Base-by-base conservation (phyloP, 2,113 vertebrate genomes). In the Promerops cafer region DNA sequence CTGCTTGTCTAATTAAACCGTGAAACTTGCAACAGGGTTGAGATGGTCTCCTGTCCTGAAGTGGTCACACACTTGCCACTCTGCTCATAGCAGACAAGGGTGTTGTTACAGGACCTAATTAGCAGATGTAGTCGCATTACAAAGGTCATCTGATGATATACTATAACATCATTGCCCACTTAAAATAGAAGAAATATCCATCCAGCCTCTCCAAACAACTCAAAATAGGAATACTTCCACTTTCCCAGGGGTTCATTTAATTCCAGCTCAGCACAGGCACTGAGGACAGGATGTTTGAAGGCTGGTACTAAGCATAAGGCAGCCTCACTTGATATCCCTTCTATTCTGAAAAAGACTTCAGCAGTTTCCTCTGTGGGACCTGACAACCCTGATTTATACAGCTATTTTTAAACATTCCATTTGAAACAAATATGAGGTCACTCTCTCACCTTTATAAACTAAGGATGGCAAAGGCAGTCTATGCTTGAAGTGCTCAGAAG, bases 301-400 rank as follows among this genome's bases (percentile, higher is more conserved):
- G 39, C 3, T 0, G 0, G 6, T 17, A n/a, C 3, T 22, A 35
- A 63, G 15, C 2, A 1, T 7, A 57, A 76, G 28, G 14, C 42
- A 74, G 33, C 35, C 27, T 83, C 8, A 8, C 2, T 31, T 60
- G n/a, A 27, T 40, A 28, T 4, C 6, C 4, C 19, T 60, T 68
- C 26, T 64, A 4, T 10, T 69, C 64, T 35, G 28, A 47, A 52
- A 87, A 83, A 27, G 16, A 11, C 6, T 52, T 37, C n/a, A 40
- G 8, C 1, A 13, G 47, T 78, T 91, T 66, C 6, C 40, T 65
- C 33, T 45, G n/a, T 15, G 9, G 17, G 10, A 54, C 8, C 77
- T 77, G 27, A 5, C 4, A 83, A 9, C 1, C 7, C 7, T n/a
- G 10, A 70, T 26, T 81, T 57, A 60, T 24, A 64, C 8, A 50